Evolutionary conservation across 1,140 invertebrate genomes (phyloP), one percentile per base, ranked within the genome.

Genomic region (Ips nitidus): DNA sequence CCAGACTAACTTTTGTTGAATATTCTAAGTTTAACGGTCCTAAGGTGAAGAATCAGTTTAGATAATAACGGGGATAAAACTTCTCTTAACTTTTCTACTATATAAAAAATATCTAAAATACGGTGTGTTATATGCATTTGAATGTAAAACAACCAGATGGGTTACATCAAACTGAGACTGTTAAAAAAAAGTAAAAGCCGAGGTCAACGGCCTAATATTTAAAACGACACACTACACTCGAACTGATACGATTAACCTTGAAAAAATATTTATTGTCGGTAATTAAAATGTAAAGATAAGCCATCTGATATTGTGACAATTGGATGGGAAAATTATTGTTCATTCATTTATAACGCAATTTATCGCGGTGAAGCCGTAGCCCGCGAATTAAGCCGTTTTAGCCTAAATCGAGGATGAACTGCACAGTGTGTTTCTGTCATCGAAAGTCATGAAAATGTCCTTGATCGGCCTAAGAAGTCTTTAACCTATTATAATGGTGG

Each of bases 401-500:
- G 43, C 0, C 7, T 8, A 50, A 50, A 50, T 50, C 22, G 22
- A 22, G 22, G 22, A 22, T 22, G 22, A 22, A 22, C 22, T 22
- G 22, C 22, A 22, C 22, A 22, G 22, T 22, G 22, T 22, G 22
- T 22, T 22, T 22, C 22, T 22, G 22, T 50, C 45, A 3, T 50
- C 22, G 45, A 50, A 50, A 50, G 45, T 50, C 45, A 50, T 55
- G 40, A 36, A 57, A 68, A 43, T 68, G 66, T 68, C 66, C 66
- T 68, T 50, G 45, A 22, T 2, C 7, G 22, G 22, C 7, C 45
- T 37, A 68, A 60, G 66, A 61, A 68, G 66, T 68, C 66, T 68
- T 68, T 68, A 68, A 68, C 66, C 66, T 68, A 68, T 60, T 68
- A 68, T 68, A 68, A 68, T 50, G 22, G 45, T 50, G 45, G 45